A percentile compares a stretch with the other conserved stretches of the same genome.
Conservation (phyloP, 2,797 vertebrate species). For the Erithacus rubecula region DNA sequence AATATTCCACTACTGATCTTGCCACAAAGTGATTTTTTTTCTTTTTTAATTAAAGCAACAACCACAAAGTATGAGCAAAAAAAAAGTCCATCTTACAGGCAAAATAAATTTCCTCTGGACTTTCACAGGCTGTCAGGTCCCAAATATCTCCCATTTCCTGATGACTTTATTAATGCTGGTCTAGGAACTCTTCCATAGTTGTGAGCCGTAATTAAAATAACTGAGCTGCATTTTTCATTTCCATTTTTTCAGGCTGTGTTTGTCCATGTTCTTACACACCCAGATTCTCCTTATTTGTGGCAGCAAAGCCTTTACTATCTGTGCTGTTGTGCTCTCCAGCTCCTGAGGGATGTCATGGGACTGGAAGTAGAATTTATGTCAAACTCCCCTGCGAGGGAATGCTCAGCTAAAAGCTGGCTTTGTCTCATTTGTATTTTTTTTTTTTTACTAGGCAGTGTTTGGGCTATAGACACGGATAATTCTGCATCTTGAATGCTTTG, state of each 20-base stretch:
- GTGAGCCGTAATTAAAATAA: not conserved
- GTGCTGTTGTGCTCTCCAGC: not conserved
- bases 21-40: not conserved
- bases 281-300: not conserved
- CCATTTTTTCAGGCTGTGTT: not conserved
- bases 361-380: not conserved
- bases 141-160: not conserved
- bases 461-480: conserved; percentile 33
- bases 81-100: not conserved
- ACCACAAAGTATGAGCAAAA: not conserved
- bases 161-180: not conserved
- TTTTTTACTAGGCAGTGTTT: conserved; percentile 25
- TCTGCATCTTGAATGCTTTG: conserved; percentile 64
- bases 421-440: not conserved
- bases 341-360: not conserved
- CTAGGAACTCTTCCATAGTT: not conserved
- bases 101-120: not conserved
- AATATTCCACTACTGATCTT: not conserved
- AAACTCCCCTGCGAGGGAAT: not conserved
- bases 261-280: accelerated
- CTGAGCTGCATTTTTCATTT: accelerated
- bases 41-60: not conserved
- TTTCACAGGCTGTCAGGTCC: not conserved
- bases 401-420: conserved; percentile 52
- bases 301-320: not conserved